Evolutionary conservation across 2,797 vertebrate genomes (phyloP).

Genomic region (Eleutherodactylus coqui): DNA sequence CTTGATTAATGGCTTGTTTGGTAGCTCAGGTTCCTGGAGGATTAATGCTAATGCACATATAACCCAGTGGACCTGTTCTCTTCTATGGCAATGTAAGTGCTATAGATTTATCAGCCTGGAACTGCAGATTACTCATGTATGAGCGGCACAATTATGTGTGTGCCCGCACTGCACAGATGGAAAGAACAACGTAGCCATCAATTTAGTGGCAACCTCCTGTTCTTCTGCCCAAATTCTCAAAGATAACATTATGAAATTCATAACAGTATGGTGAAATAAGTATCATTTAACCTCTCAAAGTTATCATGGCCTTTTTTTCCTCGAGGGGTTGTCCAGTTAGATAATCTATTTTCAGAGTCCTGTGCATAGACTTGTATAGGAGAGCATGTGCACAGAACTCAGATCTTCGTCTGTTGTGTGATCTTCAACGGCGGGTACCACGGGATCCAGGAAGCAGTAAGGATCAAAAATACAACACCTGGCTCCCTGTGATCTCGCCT

Average conservation of each 20-base stretch:
- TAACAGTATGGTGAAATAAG: too few relatives aligned
- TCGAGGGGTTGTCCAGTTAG: too few relatives aligned
- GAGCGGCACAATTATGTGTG: conserved; percentile 19
- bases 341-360: too few relatives aligned
- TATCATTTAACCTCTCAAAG: too few relatives aligned
- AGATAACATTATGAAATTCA: not conserved
- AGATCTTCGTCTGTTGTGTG: too few relatives aligned
- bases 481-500: too few relatives aligned
- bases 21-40: conserved; percentile 30
- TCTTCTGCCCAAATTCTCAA: not conserved
- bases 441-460: too few relatives aligned
- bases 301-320: too few relatives aligned
- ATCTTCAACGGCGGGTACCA: too few relatives aligned
- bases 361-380: too few relatives aligned
- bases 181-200: not conserved
- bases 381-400: too few relatives aligned
- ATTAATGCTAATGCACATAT: conserved; percentile 36
- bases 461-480: too few relatives aligned
- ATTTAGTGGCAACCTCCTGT: not conserved
- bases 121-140: conserved; percentile 35
- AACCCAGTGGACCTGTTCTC: conserved; percentile 33
- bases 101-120: conserved; percentile 49
- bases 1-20: conserved; percentile 54
- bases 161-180: conserved; percentile 20
- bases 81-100: conserved; percentile 32